phyloP scores from a whole-genome alignment of 2,797 vertebrate species.

The Smutsia gigantea region DNA sequence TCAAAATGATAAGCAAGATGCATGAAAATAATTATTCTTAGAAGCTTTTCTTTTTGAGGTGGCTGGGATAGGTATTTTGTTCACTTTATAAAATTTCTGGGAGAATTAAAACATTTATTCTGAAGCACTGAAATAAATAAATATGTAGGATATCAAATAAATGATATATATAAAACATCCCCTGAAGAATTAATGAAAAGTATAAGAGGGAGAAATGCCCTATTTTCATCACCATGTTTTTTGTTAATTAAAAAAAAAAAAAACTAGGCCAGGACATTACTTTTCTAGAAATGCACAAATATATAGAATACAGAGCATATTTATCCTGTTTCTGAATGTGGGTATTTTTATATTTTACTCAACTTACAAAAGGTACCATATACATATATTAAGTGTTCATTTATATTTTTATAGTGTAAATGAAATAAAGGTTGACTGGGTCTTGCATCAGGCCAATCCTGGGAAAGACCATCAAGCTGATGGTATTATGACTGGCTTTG shows the following conservation, averaged over 20 bases:
- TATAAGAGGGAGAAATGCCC: background rate
- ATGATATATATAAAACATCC: background rate
- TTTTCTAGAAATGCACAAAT: background rate
- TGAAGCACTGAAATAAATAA: background rate
- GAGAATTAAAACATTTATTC: constrained; percentile 33
- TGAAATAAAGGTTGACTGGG: constrained; percentile 13
- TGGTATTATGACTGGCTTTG: constrained; percentile 39
- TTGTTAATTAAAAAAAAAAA: constrained; percentile 31
- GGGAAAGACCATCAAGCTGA: background rate
- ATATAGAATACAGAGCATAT: background rate
- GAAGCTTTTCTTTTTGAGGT: constrained; percentile 36
- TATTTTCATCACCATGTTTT: background rate
- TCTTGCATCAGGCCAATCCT: background rate
- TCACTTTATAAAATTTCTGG: constrained; percentile 37
- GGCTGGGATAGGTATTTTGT: background rate
- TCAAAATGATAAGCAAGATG: constrained; percentile 48
- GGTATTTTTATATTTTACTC: constrained; percentile 1
- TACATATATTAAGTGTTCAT: background rate
- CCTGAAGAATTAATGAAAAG: constrained; percentile 36
- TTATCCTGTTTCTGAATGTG: background rate
- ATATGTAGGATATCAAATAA: background rate
- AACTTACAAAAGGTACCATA: background rate
- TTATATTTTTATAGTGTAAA: constrained; percentile 52
- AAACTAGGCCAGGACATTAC: background rate
- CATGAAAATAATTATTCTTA: background rate